Base-by-base conservation (phyloP, 2,113 vertebrate genomes). In the Leptosomus discolor region DNA sequence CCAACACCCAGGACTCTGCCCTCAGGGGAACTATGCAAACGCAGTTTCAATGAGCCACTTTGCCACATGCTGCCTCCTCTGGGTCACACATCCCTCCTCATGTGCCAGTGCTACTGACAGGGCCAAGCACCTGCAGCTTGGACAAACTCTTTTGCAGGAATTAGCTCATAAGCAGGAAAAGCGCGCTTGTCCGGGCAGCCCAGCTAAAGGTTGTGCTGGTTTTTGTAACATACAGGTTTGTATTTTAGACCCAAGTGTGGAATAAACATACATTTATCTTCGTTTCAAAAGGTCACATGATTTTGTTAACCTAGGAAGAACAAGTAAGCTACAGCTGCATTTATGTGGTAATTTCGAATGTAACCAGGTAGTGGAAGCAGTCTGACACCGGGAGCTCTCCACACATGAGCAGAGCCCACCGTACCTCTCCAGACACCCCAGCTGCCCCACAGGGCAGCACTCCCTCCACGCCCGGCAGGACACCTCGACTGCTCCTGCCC, bases 91-190 rank as follows among this genome's bases (percentile, higher is more conserved):
- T 5, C 56, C 48, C 46, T 39, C 56, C 46, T 18, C 36, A 2
- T 2, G 16, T 1, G 8, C 43, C 32, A 3, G 22, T 2, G 20
- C 48, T 13, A 2, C 19, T 3, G 39, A 3, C 29, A 3, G 48
- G 13, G 48, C 4, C 27, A 12, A 8, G 29, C 3, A 11, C 34
- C 1, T 2, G 18, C 50, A 19, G 34, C 1, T 22, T 3, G 39
- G 8, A 5, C 41, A 20, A 4, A 5, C 2, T 13, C 50, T 12
- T 41, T 7, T 12, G n/a, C 51, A 27, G 58, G 2, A 8, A 8
- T 21, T 15, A 27, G 30, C 11, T 73, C 17, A 9, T 16, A 26
- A 48, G 56, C 76, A 41, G 68, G 11, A 20, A 12, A 32, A n/a
- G n/a, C 36, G 9, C 1, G 11, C 32, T 22, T 3, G 18, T 3